Percentiles rank a stretch among this genome's conserved stretches.
Conservation (phyloP, 1,140 invertebrate genomes). For the Galleria mellonella region DNA sequence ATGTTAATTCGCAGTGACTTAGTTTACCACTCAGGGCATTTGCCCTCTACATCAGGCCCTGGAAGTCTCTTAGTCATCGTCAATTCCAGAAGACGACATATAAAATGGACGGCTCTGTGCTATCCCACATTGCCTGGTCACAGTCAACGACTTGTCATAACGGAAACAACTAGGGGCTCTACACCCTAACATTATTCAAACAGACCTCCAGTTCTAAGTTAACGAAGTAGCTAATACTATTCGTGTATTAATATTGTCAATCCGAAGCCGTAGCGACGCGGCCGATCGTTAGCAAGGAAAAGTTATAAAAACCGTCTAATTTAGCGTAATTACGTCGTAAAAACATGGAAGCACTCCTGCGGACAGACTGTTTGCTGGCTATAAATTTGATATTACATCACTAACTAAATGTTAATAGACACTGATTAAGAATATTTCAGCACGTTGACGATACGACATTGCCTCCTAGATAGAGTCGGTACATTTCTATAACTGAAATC, state of each 20-base stretch:
- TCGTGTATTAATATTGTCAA: slow-evolving; percentile 41
- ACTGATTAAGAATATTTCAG: no score
- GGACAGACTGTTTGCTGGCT: slow-evolving; percentile 67
- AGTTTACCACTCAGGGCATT: no score
- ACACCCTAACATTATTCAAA: slow-evolving; percentile 3
- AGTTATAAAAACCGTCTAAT: slow-evolving; percentile 55
- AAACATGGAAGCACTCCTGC: slow-evolving; percentile 71
- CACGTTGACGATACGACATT: no score
- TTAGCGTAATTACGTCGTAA: slow-evolving; percentile 54
- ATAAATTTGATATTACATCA: slow-evolving; percentile 13
- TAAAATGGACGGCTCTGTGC: slow-evolving; percentile 24
- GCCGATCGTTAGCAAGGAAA: slow-evolving; percentile 28
- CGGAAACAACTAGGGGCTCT: slow-evolving; percentile 1
- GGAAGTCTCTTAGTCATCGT: no score
- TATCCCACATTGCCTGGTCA: slow-evolving; percentile 14
- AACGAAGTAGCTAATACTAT: slow-evolving; percentile 1
- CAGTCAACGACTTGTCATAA: background rate
- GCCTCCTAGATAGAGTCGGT: no score
- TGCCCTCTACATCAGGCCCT: no score
- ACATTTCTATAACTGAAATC: no score
- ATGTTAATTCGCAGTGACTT: no score
- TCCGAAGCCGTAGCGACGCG: slow-evolving; percentile 37
- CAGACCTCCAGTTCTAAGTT: slow-evolving; percentile 1
- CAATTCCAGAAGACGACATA: slow-evolving; percentile 3
- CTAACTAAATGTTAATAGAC: slow-evolving; percentile 3